Evolutionary conservation across 92 coral and sea anemone species (phyloP), one percentile per base, ranked within the genome.

Genomic region (Metridium senile): DNA sequence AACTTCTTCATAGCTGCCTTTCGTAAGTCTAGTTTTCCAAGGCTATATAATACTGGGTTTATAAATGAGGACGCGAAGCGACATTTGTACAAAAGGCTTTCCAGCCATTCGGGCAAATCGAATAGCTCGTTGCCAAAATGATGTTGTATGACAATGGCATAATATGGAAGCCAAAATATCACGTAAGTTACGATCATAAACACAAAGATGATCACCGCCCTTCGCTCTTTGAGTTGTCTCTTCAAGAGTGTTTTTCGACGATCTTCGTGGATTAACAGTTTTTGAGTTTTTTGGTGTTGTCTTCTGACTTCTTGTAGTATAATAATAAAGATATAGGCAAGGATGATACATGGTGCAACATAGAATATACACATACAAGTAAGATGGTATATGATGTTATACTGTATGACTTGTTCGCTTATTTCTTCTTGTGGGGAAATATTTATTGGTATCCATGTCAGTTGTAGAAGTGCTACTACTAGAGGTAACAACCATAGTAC

Each of bases 111-210:
- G 7, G 76, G 76, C 9, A 71, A 28, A 49, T 49, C 11, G 54
- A 71, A 49, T 19, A 71, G 39, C 26, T 71, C 76, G 26, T 71
- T 71, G 26, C 76, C 76, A 6, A 71, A 34, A 0, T 0, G 43
- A 25, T 71, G 19, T n/a, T 54, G 76, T 22, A 51, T n/a, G 22
- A 51, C 52, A 6, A 49, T 53, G 19, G 64, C 61, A 27, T 70
- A 70, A 51, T 70, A 70, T 32, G 75, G 75, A n/a, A 70, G 54
- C 75, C 75, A 70, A 27, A 70, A 70, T 1, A 70, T 39, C n/a
- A 16, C 57, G 75, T 43, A 70, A 11, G 51, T 26, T 34, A 70
- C 0, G 18, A 70, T 23, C 28, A 26, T 43, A 22, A 47, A 18
- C 23, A 51, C 1, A 56, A 70, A 70, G 56, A 70, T 47, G 13